phyloP scores from a whole-genome alignment of 2,113 vertebrate genomes.

The Nematolebias whitei region DNA sequence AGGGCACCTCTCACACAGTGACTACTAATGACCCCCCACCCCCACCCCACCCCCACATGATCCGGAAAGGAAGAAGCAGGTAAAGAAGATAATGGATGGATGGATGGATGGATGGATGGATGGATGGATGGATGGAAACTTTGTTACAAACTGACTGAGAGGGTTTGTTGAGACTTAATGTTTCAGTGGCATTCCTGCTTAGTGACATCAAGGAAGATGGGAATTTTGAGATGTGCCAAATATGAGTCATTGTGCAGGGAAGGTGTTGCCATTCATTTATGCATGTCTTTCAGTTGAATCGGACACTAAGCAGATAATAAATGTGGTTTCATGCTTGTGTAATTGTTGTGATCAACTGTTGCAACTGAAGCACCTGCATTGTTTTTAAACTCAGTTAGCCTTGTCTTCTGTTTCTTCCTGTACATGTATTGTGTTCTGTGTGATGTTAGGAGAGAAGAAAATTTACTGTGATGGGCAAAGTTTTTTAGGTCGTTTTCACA shows the following conservation, averaged over 20 bases:
- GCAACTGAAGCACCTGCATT: background rate
- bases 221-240: slow-evolving; percentile 1
- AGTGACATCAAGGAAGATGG: slow-evolving; percentile 21
- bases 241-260: background rate
- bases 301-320: background rate
- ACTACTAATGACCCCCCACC: no score
- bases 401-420: background rate
- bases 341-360: background rate
- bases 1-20: no score
- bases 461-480: no score
- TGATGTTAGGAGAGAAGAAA: background rate
- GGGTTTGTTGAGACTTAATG: slow-evolving; percentile 32
- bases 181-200: slow-evolving; percentile 35
- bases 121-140: background rate
- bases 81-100: no score
- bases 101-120: no score
- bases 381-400: background rate
- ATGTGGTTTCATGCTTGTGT: background rate
- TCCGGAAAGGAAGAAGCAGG: no score
- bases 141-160: background rate
- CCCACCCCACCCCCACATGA: no score
- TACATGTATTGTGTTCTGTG: background rate
- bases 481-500: no score
- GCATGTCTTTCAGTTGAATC: background rate
- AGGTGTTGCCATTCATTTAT: slow-evolving; percentile 6